Evolutionary conservation across 2,113 vertebrate species (phyloP).

Genomic region (Sturnus vulgaris): DNA sequence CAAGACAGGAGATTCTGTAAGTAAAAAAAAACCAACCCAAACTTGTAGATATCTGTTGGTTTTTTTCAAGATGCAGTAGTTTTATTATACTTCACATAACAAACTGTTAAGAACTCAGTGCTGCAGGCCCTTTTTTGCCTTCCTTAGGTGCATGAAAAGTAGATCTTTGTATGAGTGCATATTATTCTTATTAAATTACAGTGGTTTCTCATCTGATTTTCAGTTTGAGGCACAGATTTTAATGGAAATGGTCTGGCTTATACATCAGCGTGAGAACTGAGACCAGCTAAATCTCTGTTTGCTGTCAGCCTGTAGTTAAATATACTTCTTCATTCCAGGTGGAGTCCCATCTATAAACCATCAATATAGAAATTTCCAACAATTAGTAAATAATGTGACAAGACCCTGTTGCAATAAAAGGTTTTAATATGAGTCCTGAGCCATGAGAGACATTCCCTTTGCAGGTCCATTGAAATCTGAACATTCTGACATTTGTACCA

Average conservation of each 20-base stretch:
- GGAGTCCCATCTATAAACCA: not conserved
- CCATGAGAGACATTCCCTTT: not conserved
- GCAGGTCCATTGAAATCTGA: not conserved
- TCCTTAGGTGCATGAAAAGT: not conserved
- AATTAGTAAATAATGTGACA: not conserved
- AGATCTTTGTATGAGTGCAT: not conserved
- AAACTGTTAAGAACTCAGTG: not conserved
- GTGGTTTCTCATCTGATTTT: not conserved
- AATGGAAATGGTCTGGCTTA: not conserved
- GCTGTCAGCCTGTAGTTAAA: not conserved
- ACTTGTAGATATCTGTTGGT: not conserved
- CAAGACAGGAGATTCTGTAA: conserved; percentile 96
- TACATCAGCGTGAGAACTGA: not conserved
- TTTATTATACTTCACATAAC: not conserved
- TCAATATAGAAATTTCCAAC: not conserved
- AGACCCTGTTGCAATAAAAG: not conserved
- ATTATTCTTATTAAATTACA: not conserved
- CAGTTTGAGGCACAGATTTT: not conserved
- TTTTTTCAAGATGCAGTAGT: not conserved
- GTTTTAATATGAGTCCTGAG: not conserved
- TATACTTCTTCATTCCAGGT: not conserved
- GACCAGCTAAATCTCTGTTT: not conserved
- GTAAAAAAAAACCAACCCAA: conserved; percentile 45
- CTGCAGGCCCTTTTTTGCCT: not conserved
- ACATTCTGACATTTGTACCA: not conserved